phyloP scores from a whole-genome alignment of 2,113 vertebrate species.

The Tragelaphus strepsiceros region DNA sequence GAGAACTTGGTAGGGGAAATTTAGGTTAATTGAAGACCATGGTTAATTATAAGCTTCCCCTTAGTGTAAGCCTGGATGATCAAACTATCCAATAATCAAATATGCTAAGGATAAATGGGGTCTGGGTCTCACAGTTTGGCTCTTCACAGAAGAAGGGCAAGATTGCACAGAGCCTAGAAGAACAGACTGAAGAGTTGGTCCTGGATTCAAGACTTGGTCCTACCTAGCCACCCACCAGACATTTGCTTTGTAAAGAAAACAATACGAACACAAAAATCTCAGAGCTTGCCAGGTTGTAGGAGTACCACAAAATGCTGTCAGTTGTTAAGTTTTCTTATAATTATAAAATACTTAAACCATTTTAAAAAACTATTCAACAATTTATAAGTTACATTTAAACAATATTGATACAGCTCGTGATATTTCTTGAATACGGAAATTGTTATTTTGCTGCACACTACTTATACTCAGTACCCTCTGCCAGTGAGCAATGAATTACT shows the following conservation, averaged over 20 bases:
- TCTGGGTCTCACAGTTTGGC: not conserved
- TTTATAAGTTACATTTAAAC: not conserved
- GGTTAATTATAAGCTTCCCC: not conserved
- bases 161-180: not conserved
- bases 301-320: not conserved
- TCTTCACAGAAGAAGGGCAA: not conserved
- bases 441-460: not conserved
- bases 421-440: not conserved
- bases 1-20: not conserved
- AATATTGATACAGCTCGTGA: not conserved
- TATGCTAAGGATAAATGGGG: not conserved
- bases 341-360: not conserved
- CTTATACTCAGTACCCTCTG: not conserved
- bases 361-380: not conserved
- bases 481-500: not conserved
- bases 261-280: not conserved
- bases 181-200: not conserved
- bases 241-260: not conserved
- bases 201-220: not conserved
- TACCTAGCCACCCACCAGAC: not conserved
- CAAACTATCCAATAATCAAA: slow-evolving; percentile 5
- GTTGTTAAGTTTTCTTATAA: not conserved
- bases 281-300: not conserved
- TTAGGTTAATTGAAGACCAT: not conserved
- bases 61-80: not conserved